These are phyloP conservation scores for Lophius piscatorius DNA, from an alignment of 2,113 vertebrate species.

Conservation along the genomic window DNA sequence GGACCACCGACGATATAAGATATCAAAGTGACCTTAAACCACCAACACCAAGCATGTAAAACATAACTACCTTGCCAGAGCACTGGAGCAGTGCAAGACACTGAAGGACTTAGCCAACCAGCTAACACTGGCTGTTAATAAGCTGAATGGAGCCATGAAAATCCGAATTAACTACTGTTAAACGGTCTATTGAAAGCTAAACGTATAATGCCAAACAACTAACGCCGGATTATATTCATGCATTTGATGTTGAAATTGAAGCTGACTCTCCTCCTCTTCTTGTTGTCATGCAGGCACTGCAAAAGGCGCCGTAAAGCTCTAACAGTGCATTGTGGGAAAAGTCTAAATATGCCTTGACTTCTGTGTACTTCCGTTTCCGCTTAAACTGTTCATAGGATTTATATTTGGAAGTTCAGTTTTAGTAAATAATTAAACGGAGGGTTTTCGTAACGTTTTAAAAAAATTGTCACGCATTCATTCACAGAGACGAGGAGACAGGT, in stretches of 20 bases:
- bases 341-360: no score
- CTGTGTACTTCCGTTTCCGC: no score
- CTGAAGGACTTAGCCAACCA: conserved; percentile 63
- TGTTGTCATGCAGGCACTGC: conserved; percentile 26
- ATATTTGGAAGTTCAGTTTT: no score
- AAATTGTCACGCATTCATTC: no score
- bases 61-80: conserved; percentile 64
- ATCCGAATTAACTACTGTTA: no score
- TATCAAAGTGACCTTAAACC: neutral
- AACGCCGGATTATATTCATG: neutral
- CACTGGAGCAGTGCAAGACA: conserved; percentile 45
- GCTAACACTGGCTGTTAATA: conserved; percentile 60
- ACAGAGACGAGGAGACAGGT: no score
- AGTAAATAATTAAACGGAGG: no score
- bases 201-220: neutral
- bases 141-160: conserved; percentile 70
- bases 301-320: conserved; percentile 64
- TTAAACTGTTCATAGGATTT: no score
- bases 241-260: neutral
- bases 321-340: conserved; percentile 69
- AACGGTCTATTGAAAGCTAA: no score
- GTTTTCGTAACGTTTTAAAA: no score
- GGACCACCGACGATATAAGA: no score
- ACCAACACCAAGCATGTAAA: no score
- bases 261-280: rapidly evolving